phyloP scores from a whole-genome alignment of 2,888 invertebrate species.

The Tubiluchus corallicola region DNA sequence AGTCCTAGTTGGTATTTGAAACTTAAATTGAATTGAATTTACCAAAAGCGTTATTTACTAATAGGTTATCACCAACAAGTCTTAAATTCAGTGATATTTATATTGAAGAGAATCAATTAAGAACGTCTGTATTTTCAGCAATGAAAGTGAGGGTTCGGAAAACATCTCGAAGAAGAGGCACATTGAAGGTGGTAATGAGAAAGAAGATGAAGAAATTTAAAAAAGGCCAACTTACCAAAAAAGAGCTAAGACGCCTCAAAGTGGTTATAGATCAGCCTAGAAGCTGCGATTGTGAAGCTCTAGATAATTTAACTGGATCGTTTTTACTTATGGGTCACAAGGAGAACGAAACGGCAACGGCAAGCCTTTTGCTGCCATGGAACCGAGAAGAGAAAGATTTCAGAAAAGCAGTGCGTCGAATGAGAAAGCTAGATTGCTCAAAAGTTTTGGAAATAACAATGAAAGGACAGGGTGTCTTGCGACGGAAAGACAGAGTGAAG shows the following conservation, averaged over 20 bases:
- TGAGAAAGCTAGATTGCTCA: not conserved
- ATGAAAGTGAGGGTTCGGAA: constrained; percentile 1
- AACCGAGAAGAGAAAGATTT: not conserved
- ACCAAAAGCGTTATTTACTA: too few species aligned
- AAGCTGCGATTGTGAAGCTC: not conserved
- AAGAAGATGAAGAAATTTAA: constrained; percentile 1
- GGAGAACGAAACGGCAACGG: not conserved
- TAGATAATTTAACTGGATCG: not conserved
- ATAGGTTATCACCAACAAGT: too few species aligned
- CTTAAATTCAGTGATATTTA: too few species aligned
- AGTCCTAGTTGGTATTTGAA: too few species aligned
- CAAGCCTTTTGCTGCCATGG: not conserved
- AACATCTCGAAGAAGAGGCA: not conserved
- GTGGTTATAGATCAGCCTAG: not conserved
- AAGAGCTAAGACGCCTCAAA: not conserved
- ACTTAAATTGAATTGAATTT: too few species aligned
- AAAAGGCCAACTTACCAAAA: not conserved
- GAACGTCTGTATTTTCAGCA: too few species aligned
- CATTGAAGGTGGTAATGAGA: not conserved
- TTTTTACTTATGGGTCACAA: not conserved
- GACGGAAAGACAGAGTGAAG: too few species aligned
- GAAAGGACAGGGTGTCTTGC: too few species aligned
- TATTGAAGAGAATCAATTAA: too few species aligned
- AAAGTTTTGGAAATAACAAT: too few species aligned
- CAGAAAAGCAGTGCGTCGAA: not conserved